These are phyloP conservation scores for Cromileptes altivelis DNA, from an alignment of 2,113 vertebrate species.

Conservation along the genomic window DNA sequence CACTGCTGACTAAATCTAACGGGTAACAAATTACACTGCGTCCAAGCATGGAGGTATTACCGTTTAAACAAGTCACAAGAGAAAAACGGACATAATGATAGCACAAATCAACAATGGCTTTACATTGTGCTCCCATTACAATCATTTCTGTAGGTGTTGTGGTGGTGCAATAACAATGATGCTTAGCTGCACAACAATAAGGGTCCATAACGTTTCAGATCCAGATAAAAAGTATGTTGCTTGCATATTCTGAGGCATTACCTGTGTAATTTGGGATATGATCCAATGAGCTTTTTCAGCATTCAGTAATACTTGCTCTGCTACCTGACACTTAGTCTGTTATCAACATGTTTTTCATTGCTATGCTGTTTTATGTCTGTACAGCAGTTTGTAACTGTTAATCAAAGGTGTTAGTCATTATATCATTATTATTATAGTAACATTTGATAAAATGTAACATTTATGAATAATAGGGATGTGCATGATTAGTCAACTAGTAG, in stretches of 20 bases:
- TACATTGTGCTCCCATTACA: not conserved
- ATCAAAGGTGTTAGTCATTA: too few relatives aligned
- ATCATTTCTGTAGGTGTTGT: not conserved
- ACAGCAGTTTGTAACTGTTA: too few relatives aligned
- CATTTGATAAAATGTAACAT: too few relatives aligned
- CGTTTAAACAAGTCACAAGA: not conserved
- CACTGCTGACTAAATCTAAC: conserved; percentile 23
- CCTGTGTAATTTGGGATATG: too few relatives aligned
- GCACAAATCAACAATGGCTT: not conserved
- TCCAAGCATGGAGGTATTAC: not conserved
- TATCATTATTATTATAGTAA: too few relatives aligned
- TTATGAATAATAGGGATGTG: too few relatives aligned
- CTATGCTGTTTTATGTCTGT: too few relatives aligned
- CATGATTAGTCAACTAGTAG: too few relatives aligned
- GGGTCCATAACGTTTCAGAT: not conserved
- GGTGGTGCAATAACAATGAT: not conserved
- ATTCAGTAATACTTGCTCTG: too few relatives aligned
- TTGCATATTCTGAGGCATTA: not conserved
- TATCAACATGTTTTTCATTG: too few relatives aligned
- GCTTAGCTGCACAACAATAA: not conserved
- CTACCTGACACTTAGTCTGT: too few relatives aligned
- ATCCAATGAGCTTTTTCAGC: too few relatives aligned
- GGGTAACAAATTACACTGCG: conserved; percentile 8
- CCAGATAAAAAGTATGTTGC: not conserved
- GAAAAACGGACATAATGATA: not conserved